Conservation (phyloP, 2,888 invertebrate genomes). For the Agapetus fuscipes region DNA sequence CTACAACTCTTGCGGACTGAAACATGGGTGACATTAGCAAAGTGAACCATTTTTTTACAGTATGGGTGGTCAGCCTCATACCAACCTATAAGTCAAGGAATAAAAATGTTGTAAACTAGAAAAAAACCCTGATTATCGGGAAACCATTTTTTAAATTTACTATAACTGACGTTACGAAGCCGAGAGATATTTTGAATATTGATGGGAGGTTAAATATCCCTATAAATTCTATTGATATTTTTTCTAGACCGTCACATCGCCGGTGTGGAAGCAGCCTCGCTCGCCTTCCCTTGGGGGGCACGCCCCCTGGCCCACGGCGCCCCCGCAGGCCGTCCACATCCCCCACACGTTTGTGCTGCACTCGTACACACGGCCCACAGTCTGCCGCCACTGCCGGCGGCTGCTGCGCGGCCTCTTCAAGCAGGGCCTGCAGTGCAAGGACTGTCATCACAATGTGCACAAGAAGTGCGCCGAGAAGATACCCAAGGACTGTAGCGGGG, state of each 20-base stretch:
- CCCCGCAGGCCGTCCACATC: slow-evolving; percentile 46
- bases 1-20: too few species aligned
- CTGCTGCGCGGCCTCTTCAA: slow-evolving; percentile 90
- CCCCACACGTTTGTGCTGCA: slow-evolving; percentile 97
- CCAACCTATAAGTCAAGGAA: too few species aligned
- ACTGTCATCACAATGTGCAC: slow-evolving; percentile 94
- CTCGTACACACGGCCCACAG: slow-evolving; percentile 92
- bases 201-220: too few species aligned
- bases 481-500: slow-evolving; percentile 84
- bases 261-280: slow-evolving; percentile 49
- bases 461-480: slow-evolving; percentile 87
- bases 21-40: too few species aligned
- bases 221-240: slow-evolving; percentile 1
- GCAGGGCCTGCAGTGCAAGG: slow-evolving; percentile 95
- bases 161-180: too few species aligned
- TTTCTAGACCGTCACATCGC: slow-evolving; percentile 23
- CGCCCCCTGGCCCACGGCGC: slow-evolving; percentile 24
- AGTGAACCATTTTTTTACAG: too few species aligned
- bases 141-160: too few species aligned
- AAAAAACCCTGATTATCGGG: too few species aligned
- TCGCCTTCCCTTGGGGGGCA: slow-evolving; percentile 63
- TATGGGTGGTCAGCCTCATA: too few species aligned
- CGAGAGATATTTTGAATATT: too few species aligned
- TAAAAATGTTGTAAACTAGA: too few species aligned
- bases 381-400: slow-evolving; percentile 94